These are phyloP conservation scores for Crotalus tigris DNA, from an alignment of 2,113 vertebrate genomes.

Conservation along the genomic window DNA sequence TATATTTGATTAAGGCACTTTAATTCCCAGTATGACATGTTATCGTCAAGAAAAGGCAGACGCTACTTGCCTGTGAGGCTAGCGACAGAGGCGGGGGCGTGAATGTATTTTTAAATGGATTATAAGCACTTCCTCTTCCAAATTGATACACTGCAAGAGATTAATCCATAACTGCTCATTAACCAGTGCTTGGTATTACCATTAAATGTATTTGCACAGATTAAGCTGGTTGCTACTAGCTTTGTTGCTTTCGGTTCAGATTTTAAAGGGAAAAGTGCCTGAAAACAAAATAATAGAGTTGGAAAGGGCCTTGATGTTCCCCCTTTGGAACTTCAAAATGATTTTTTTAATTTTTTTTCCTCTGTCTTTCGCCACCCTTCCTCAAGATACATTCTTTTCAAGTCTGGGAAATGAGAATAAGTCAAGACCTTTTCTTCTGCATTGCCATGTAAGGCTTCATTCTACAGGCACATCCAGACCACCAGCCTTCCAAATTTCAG, in stretches of 20 bases:
- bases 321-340: background rate
- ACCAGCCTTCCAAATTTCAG: background rate
- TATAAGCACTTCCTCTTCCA: slow-evolving; percentile 19
- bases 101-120: slow-evolving; percentile 30
- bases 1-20: slow-evolving; percentile 27
- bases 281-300: background rate
- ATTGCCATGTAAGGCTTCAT: background rate
- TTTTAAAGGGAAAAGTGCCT: background rate
- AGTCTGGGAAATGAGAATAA: background rate
- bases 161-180: slow-evolving; percentile 30
- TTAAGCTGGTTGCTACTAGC: background rate
- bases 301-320: background rate
- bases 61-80: background rate
- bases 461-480: background rate
- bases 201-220: background rate
- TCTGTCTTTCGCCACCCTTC: background rate
- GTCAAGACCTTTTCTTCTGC: background rate
- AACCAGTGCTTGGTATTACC: background rate
- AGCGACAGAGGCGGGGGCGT: background rate
- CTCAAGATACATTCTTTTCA: background rate
- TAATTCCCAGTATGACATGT: slow-evolving; percentile 4
- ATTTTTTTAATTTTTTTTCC: background rate
- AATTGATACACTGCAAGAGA: slow-evolving; percentile 16
- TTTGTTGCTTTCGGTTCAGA: background rate
- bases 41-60: slow-evolving; percentile 12